A percentile compares a stretch with the other conserved stretches of the same genome.
Evolutionary conservation across 2,797 vertebrate genomes (phyloP).

Genomic region (Garrulus glandarius): DNA sequence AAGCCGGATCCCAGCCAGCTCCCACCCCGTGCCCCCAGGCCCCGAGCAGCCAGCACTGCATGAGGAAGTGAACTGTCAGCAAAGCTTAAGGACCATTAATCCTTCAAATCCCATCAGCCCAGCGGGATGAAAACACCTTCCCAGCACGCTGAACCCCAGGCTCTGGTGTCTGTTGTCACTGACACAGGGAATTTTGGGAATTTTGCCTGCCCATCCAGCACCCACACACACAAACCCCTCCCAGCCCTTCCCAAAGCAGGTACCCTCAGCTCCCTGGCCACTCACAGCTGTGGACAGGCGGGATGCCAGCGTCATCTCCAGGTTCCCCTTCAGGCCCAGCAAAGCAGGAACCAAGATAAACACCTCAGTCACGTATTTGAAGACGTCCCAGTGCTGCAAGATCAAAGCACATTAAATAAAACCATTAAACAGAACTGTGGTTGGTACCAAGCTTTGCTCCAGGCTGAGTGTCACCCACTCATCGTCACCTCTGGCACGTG

Average conservation of each 20-base stretch:
- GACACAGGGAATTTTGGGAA: fast-evolving
- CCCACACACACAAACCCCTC: fast-evolving
- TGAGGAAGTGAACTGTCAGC: neutral
- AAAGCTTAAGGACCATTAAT: neutral
- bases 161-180: neutral
- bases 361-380: conserved; percentile 92
- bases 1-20: neutral
- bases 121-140: neutral
- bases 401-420: neutral
- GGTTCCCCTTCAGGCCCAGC: conserved; percentile 95
- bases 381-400: conserved; percentile 94
- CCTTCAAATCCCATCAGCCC: neutral
- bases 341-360: conserved; percentile 97
- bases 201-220: neutral
- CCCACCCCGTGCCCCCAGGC: fast-evolving
- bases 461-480: neutral
- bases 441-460: neutral
- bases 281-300: conserved; percentile 98
- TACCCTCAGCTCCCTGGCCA: neutral
- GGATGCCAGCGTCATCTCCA: conserved; percentile 98
- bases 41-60: neutral
- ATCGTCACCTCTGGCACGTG: fast-evolving
- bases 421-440: fast-evolving
- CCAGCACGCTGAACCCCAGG: neutral
- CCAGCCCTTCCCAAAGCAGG: neutral